Percentiles rank a stretch among this genome's conserved stretches.
Evolutionary conservation across 2,113 vertebrate species (phyloP).

Genomic region (Sphyrna mokarran): DNA sequence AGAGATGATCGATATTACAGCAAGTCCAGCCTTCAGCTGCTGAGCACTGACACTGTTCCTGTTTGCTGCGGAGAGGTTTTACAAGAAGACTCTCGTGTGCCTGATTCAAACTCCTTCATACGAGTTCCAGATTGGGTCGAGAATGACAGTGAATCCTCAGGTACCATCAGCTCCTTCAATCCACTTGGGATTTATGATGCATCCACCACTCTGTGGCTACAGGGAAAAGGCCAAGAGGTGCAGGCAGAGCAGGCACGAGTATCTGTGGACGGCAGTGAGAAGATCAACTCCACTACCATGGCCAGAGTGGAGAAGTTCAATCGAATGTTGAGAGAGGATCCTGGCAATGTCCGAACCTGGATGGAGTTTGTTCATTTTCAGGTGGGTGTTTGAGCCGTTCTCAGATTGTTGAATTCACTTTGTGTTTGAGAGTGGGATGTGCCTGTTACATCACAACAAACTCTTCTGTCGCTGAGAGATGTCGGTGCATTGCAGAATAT

Average conservation of each 20-base stretch:
- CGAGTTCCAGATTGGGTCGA: constrained; percentile 48
- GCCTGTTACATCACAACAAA: neutral
- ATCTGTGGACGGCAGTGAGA: constrained; percentile 41
- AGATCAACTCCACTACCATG: constrained; percentile 40
- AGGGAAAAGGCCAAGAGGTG: constrained; percentile 68
- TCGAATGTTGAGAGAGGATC: constrained; percentile 77
- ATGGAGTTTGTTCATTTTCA: constrained; percentile 84
- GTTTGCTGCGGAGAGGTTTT: constrained; percentile 40
- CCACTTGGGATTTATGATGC: constrained; percentile 84
- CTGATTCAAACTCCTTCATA: constrained; percentile 54
- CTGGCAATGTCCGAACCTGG: constrained; percentile 73
- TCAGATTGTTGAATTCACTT: neutral
- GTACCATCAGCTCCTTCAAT: constrained; percentile 55
- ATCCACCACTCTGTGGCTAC: constrained; percentile 75
- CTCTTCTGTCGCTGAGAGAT: neutral
- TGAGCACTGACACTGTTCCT: constrained; percentile 51
- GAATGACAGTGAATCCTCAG: neutral
- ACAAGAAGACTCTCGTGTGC: neutral
- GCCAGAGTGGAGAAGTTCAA: constrained; percentile 82
- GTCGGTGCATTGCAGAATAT: neutral
- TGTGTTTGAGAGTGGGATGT: neutral
- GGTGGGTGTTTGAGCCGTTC: constrained; percentile 50
- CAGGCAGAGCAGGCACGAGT: constrained; percentile 45
- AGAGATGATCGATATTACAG: constrained; percentile 71
- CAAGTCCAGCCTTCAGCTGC: constrained; percentile 53